These are phyloP conservation scores for Phymanthus crucifer DNA, from an alignment of 92 coral and sea anemone species.

Conservation along the genomic window DNA sequence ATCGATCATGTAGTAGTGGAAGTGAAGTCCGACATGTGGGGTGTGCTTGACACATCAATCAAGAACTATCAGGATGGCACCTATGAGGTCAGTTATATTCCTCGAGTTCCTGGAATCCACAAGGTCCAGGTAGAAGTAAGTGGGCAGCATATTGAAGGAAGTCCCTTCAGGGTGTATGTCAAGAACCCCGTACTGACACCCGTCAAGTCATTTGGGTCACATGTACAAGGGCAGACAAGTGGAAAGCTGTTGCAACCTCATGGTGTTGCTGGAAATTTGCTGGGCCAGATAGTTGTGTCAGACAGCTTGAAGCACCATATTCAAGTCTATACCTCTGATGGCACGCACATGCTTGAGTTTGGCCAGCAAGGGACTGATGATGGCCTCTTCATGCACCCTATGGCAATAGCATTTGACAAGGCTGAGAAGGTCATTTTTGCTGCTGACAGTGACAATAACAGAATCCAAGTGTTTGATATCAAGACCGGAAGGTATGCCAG, in stretches of 20 bases:
- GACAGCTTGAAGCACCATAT: conserved; percentile 88
- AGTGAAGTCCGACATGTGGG: conserved; percentile 89
- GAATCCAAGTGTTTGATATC: conserved; percentile 80
- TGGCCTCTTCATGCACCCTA: conserved; percentile 82
- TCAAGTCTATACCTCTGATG: conserved; percentile 76
- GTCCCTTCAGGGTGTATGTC: conserved; percentile 77
- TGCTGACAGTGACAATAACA: conserved; percentile 87
- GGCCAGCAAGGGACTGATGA: conserved; percentile 77
- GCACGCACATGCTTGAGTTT: conserved; percentile 73
- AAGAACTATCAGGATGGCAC: conserved; percentile 71
- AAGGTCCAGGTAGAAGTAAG: conserved; percentile 76
- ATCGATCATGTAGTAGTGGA: conserved; percentile 84
- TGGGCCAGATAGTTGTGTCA: conserved; percentile 78
- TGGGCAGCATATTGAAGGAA: conserved; percentile 70
- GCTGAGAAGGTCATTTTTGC: conserved; percentile 58
- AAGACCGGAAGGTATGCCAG: conserved; percentile 62
- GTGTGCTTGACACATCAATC: conserved; percentile 67
- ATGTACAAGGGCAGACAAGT: conserved; percentile 46
- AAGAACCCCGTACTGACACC: conserved; percentile 80
- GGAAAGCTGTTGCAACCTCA: conserved; percentile 85
- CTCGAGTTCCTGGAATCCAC: conserved; percentile 76
- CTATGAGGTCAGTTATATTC: conserved; percentile 70
- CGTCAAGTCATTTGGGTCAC: conserved; percentile 86
- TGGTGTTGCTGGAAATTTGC: conserved; percentile 68
- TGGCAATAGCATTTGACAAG: conserved; percentile 81